Percentiles rank a stretch among this genome's conserved stretches.
Conservation (phyloP, 2,888 invertebrate species). For the Bugulina stolonifera region DNA sequence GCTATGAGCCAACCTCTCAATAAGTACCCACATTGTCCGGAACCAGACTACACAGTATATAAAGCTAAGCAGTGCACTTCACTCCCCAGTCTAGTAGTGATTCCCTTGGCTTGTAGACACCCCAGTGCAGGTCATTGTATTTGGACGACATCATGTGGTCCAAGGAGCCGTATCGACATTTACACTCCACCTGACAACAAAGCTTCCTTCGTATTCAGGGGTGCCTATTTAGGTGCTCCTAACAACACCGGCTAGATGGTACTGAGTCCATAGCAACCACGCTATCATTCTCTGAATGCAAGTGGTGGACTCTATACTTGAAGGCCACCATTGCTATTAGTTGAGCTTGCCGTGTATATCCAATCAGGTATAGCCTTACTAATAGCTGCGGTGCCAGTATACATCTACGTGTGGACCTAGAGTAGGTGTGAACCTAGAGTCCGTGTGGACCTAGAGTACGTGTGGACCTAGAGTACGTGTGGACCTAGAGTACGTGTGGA, state of each 20-base stretch:
- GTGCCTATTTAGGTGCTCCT: not conserved
- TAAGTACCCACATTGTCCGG: too few relatives aligned
- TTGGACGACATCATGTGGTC: not conserved
- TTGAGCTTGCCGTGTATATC: not conserved
- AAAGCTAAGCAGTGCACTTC: too few relatives aligned
- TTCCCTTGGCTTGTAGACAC: not conserved
- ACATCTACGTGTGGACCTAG: too few relatives aligned
- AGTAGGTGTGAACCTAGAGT: too few relatives aligned
- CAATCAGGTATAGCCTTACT: not conserved
- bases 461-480: too few relatives aligned
- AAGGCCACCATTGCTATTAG: not conserved
- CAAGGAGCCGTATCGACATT: not conserved
- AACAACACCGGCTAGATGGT: not conserved
- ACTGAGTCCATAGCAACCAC: not conserved
- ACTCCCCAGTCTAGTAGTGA: not conserved
- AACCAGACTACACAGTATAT: too few relatives aligned
- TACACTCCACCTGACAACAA: not conserved
- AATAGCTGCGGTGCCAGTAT: not conserved
- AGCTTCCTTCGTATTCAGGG: not conserved
- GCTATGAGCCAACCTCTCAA: not conserved
- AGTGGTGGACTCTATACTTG: not conserved
- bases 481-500: too few relatives aligned
- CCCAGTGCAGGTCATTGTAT: not conserved
- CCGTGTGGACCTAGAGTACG: too few relatives aligned
- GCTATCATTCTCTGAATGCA: not conserved